Evolutionary conservation across 2,888 invertebrate species (phyloP), one percentile per base, ranked within the genome.

Genomic region (Branchipolynoe longqiensis): DNA sequence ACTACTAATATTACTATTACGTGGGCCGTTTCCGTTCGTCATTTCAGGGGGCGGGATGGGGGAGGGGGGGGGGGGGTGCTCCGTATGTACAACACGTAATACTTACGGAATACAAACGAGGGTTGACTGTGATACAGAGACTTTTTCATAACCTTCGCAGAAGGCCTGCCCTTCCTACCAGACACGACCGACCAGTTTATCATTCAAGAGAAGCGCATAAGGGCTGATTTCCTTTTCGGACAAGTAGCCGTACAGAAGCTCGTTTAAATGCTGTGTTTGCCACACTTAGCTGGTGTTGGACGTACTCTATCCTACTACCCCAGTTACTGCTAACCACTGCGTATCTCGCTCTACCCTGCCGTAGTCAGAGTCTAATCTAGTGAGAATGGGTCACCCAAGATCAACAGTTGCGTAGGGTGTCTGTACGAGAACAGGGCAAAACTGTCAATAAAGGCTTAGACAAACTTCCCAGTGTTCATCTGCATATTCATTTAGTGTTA

Each of bases 101-200:
- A 48, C n/a, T 62, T 22, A 62, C 18, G 28, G 8, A 8, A 78
- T 38, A 48, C 3, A 28, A 78, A 78, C 41, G 78, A 48, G 54
- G 28, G 41, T 78, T 78, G 78, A 78, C 78, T 78, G 78, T 78
- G 78, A 78, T 78, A 78, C 41, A 78, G 54, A 78, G 54, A 78
- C 28, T 69, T 69, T 14, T 62, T 38, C 69, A 33, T 69, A n/a
- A 38, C 38, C 69, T 38, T 69, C 38, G 36, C 33, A 22, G 69
- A 69, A 33, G 33, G 38, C 6, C 31, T 3, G 31, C 62, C 31
- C 69, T 69, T 69, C 69, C 69, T 8, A 36, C 1, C 8, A 8
- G 36, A 33, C n/a, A n/a, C n/a, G n/a, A 38, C 1, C 1, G 33
- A 28, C 14, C 22, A 38, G 33, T 69, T 69, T 38, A 38, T 69